phyloP scores from a whole-genome alignment of 2,113 vertebrate genomes.

The Sclerurus mexicanus region DNA sequence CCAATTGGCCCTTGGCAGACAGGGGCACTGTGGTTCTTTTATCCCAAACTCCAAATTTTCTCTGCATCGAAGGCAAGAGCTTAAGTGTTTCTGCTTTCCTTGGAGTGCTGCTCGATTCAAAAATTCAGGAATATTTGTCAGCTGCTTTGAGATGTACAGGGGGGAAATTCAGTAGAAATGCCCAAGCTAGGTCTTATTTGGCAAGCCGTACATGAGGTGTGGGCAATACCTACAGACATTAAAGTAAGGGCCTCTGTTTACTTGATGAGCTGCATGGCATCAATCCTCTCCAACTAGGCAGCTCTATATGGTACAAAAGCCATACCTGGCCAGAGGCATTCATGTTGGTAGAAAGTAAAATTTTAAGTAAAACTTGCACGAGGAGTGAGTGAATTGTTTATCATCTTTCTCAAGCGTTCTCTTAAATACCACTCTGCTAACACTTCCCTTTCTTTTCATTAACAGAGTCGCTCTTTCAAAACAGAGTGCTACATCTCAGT shows the following conservation, averaged over 20 bases:
- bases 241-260: neutral
- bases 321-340: neutral
- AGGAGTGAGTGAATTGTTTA: neutral
- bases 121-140: neutral
- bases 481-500: neutral
- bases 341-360: neutral
- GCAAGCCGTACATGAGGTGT: neutral
- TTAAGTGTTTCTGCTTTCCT: neutral
- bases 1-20: neutral
- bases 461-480: neutral
- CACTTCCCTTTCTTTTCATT: neutral
- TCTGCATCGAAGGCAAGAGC: neutral
- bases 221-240: neutral
- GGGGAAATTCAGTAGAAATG: neutral
- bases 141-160: neutral
- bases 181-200: neutral
- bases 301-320: neutral
- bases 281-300: neutral
- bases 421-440: neutral
- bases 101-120: neutral
- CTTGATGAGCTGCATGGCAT: neutral
- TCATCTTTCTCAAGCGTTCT: neutral
- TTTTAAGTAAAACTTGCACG: neutral
- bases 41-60: neutral
- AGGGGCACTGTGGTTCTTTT: neutral